Evolutionary conservation across 2,113 vertebrate genomes (phyloP).

Genomic region (Serilophus lunatus): DNA sequence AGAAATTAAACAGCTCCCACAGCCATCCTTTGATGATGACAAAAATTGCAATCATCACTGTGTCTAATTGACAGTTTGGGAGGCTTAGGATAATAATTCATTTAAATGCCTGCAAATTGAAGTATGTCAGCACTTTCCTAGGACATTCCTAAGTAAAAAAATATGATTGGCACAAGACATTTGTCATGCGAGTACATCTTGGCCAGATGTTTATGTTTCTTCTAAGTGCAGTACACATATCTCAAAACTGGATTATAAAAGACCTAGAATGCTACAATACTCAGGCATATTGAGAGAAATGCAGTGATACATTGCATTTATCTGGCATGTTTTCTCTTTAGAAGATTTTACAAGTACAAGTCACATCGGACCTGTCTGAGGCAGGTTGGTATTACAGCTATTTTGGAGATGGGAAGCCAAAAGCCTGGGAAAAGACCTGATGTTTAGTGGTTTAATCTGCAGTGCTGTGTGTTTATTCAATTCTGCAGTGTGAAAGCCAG

Average conservation of each 20-base stretch:
- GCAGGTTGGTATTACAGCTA: background rate
- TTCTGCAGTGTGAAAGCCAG: background rate
- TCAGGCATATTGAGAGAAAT: background rate
- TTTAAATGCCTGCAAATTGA: background rate
- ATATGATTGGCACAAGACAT: background rate
- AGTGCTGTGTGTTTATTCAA: background rate
- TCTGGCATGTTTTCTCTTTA: background rate
- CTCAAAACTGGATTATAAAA: background rate
- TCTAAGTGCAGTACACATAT: background rate
- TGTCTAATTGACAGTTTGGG: background rate
- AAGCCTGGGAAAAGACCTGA: background rate
- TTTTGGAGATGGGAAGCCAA: background rate
- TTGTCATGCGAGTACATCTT: background rate
- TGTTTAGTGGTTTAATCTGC: background rate
- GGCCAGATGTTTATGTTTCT: constrained; percentile 18
- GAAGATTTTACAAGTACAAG: background rate
- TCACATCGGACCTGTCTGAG: background rate
- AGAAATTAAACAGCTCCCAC: background rate
- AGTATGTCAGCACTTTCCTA: constrained; percentile 15
- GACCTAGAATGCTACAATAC: background rate
- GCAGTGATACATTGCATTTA: background rate
- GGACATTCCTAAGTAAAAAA: constrained; percentile 7
- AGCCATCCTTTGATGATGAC: background rate
- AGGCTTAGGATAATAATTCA: constrained; percentile 6
- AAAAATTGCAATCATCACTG: background rate